Conservation (phyloP, 2,113 vertebrate species). For the Pterocles gutturalis region DNA sequence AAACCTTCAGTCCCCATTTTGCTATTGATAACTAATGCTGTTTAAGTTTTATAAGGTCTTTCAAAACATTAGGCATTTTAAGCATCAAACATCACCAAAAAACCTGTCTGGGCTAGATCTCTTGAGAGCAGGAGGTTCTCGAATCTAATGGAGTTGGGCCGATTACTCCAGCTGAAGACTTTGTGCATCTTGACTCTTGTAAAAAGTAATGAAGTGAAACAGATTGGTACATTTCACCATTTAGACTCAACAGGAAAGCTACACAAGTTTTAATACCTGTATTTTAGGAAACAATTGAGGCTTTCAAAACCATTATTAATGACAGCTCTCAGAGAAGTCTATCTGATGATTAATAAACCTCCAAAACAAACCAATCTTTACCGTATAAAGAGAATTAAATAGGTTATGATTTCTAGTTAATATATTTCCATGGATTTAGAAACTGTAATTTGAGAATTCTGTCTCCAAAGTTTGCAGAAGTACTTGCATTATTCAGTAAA, state of each 20-base stretch:
- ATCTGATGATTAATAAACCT: background rate
- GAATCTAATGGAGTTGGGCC: background rate
- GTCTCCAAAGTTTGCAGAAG: background rate
- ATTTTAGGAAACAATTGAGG: background rate
- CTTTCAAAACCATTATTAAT: background rate
- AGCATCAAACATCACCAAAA: background rate
- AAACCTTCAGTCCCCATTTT: background rate
- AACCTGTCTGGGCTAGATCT: background rate
- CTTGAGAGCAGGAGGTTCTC: background rate
- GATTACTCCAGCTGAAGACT: background rate
- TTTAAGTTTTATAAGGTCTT: background rate
- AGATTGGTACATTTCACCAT: background rate
- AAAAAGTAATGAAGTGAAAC: background rate
- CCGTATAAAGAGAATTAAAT: background rate
- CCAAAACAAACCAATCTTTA: background rate
- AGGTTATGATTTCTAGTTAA: background rate
- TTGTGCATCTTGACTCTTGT: background rate
- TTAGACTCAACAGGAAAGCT: background rate
- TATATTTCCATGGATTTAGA: background rate
- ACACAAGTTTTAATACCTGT: background rate
- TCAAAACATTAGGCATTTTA: background rate
- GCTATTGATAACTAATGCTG: background rate
- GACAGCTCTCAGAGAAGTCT: background rate
- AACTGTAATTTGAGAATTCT: slow-evolving; percentile 21
- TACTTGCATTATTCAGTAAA: background rate